A percentile compares a stretch with the other conserved stretches of the same genome.
phyloP scores from a whole-genome alignment of 2,888 invertebrate species.

The Polietes domitor region DNA sequence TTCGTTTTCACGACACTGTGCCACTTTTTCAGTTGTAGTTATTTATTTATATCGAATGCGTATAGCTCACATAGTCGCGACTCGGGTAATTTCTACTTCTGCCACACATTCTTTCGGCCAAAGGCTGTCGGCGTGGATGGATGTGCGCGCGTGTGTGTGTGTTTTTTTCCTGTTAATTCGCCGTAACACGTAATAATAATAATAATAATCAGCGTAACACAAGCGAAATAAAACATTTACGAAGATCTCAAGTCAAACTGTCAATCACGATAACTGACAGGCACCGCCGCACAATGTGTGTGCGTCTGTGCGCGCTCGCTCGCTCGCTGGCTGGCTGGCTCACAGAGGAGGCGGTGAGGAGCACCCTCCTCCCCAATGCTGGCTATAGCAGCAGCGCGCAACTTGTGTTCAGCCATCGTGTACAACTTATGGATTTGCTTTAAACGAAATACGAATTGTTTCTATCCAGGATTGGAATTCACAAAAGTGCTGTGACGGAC shows the following conservation, averaged over 20 bases:
- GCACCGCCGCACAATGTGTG: slow-evolving; percentile 73
- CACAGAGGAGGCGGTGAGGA: slow-evolving; percentile 42
- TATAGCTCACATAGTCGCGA: not conserved
- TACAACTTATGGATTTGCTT: slow-evolving; percentile 29
- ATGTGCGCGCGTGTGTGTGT: not conserved
- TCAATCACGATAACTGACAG: slow-evolving; percentile 79
- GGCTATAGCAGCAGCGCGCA: not conserved
- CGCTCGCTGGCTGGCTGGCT: slow-evolving; percentile 16
- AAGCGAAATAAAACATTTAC: slow-evolving; percentile 72
- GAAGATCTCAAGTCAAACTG: slow-evolving; percentile 78
- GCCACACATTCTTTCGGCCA: slow-evolving; percentile 41
- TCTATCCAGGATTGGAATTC: slow-evolving; percentile 62
- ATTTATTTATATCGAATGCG: slow-evolving; percentile 55
- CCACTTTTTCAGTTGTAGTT: slow-evolving; percentile 36
- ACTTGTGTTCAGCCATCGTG: slow-evolving; percentile 49
- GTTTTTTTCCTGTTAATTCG: slow-evolving; percentile 67
- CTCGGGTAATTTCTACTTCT: slow-evolving; percentile 50
- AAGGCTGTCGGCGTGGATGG: not conserved
- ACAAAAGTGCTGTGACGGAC: slow-evolving; percentile 46
- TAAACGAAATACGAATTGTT: slow-evolving; percentile 29
- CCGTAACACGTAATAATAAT: slow-evolving; percentile 71
- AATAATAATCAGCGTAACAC: slow-evolving; percentile 71
- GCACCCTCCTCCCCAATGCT: slow-evolving; percentile 55
- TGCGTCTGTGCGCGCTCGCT: slow-evolving; percentile 26
- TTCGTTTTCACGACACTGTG: not conserved